Percentiles rank a stretch among this genome's conserved stretches.
Evolutionary conservation across 2,113 vertebrate genomes (phyloP).

Genomic region (Ammodytes dubius): DNA sequence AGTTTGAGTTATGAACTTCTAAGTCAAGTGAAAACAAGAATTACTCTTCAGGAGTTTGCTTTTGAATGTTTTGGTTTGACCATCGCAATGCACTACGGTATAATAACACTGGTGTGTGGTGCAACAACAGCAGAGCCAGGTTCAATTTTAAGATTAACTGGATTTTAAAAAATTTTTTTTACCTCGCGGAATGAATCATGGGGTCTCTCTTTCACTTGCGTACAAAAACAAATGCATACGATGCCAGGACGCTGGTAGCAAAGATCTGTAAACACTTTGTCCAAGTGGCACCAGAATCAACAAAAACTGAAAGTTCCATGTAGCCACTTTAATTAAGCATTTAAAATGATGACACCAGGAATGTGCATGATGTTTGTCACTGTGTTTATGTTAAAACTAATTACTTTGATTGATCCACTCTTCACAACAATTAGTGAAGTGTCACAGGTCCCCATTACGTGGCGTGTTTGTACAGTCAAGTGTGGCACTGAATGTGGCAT

Average conservation of each 20-base stretch:
- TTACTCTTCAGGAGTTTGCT: background rate
- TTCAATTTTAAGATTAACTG: background rate
- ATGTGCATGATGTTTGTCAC: background rate
- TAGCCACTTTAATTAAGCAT: background rate
- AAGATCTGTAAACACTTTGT: too few species aligned
- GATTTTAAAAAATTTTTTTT: too few species aligned
- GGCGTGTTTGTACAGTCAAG: background rate
- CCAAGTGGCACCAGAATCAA: too few species aligned
- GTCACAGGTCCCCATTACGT: background rate
- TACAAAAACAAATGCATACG: too few species aligned
- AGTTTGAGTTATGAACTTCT: slow-evolving; percentile 2
- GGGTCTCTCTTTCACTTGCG: too few species aligned
- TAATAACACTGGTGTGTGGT: background rate
- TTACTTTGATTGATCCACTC: background rate
- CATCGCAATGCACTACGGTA: background rate
- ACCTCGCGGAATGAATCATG: too few species aligned
- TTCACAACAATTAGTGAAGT: slow-evolving; percentile 10
- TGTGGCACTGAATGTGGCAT: background rate
- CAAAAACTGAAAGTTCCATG: too few species aligned
- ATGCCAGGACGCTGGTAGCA: too few species aligned
- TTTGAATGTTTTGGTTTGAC: background rate
- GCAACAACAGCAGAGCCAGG: background rate
- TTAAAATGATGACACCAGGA: background rate
- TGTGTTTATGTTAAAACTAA: background rate
- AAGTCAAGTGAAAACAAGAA: background rate